phyloP scores from a whole-genome alignment of 2,113 vertebrate genomes.

The Semnopithecus entellus region DNA sequence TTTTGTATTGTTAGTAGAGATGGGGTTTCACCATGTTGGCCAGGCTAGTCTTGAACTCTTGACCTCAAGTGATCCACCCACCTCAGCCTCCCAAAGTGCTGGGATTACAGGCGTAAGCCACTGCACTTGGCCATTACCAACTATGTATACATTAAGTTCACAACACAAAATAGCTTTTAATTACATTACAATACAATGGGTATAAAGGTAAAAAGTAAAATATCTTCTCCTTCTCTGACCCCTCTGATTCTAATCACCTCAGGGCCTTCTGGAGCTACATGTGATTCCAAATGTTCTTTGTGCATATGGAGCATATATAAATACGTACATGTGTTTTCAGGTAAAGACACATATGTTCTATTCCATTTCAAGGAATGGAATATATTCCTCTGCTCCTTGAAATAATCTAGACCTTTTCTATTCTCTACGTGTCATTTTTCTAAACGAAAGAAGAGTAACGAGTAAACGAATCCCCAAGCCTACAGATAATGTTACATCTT shows the following conservation, averaged over 20 bases:
- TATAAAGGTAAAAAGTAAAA: constrained; percentile 40
- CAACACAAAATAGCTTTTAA: constrained; percentile 11
- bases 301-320: background rate
- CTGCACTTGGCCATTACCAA: too few species aligned
- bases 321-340: background rate
- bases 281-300: background rate
- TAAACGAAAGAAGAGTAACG: constrained; percentile 18
- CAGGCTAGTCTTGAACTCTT: too few species aligned
- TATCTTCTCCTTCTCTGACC: background rate
- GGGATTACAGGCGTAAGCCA: too few species aligned
- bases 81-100: too few species aligned
- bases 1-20: too few species aligned
- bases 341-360: background rate
- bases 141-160: background rate
- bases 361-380: background rate
- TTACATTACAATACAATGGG: background rate
- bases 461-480: constrained; percentile 16
- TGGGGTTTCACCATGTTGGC: too few species aligned
- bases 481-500: background rate
- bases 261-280: background rate
- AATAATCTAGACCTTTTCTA: background rate
- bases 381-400: background rate
- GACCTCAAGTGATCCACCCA: too few species aligned
- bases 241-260: background rate
- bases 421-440: background rate